phyloP scores from a whole-genome alignment of 2,797 vertebrate genomes.

The Protonibea diacanthus region DNA sequence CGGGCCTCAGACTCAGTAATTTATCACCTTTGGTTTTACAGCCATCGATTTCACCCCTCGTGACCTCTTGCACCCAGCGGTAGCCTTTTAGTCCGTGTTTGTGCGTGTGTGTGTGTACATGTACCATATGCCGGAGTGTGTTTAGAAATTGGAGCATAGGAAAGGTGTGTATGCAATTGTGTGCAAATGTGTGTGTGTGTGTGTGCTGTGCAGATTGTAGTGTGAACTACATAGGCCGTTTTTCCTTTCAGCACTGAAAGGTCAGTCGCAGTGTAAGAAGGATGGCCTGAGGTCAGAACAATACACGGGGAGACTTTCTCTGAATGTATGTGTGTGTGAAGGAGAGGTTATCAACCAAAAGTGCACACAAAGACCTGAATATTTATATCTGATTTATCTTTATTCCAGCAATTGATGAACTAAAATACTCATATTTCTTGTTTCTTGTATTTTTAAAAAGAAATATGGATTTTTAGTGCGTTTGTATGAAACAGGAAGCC shows the following conservation, averaged over 20 bases:
- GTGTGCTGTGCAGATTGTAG: conserved; percentile 43
- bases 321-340: conserved; percentile 4
- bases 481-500: background rate
- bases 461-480: background rate
- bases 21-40: conserved; percentile 88
- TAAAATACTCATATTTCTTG: conserved; percentile 70
- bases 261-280: conserved; percentile 86
- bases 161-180: conserved; percentile 46
- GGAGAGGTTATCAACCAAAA: conserved; percentile 20
- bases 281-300: conserved; percentile 87
- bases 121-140: conserved; percentile 24
- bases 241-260: conserved; percentile 82
- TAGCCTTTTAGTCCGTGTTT: conserved; percentile 75
- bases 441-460: conserved; percentile 39
- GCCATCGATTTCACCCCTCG: conserved; percentile 80
- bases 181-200: conserved; percentile 41
- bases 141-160: conserved; percentile 39
- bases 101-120: conserved; percentile 31
- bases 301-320: conserved; percentile 62
- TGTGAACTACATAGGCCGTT: conserved; percentile 70
- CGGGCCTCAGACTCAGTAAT: conserved; percentile 80
- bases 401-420: background rate
- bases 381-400: conserved; percentile 76
- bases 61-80: conserved; percentile 80
- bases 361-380: conserved; percentile 12